Evolutionary conservation across 2,113 vertebrate species (phyloP), one percentile per base, ranked within the genome.

Genomic region (Lynx canadensis): DNA sequence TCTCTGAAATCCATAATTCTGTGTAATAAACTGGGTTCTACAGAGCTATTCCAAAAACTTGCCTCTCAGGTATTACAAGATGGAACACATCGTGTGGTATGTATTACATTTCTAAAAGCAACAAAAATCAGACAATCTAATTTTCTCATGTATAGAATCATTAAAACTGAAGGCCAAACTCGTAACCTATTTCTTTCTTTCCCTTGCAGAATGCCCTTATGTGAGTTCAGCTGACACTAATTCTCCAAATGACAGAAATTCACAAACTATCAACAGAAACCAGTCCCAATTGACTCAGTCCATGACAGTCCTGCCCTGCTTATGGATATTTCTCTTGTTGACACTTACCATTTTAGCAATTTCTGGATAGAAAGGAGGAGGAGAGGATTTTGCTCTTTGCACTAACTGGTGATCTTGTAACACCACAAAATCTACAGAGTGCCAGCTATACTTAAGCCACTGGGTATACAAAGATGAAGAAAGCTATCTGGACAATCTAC

Each of bases 171-270:
- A 87, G 57, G 19, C 74, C n/a, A 88, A 68, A 86, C 33, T 85
- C 38, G 31, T 81, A 29, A 25, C 19, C 4, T 16, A 15, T 71
- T 88, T 93, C 33, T 94, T 29, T 60, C 16, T 74, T 94, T 16
- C 13, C 25, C 57, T 87, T 57, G 5, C 36, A 66, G 33, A 74
- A 78, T 76, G n/a, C 55, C 33, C 23, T 57, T 74, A 29, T 7
- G 36, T 81, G 81, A 96, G 86, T 93, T 93, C 52, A 93, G n/a
- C 55, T 33, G 50, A 87, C 12, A 23, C 33, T 36, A 41, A 68
- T 27, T 78, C 80, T 96, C 88, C 89, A 73, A 60, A 91, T 81
- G 69, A 60, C 55, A 94, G 6, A 89, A 94, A 89, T 84, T 90
- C 57, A 90, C 36, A 8, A 55, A 33, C 79, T 80, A 12, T 76